Conservation (phyloP, 2,113 vertebrate species). For the Myxocyprinus asiaticus region DNA sequence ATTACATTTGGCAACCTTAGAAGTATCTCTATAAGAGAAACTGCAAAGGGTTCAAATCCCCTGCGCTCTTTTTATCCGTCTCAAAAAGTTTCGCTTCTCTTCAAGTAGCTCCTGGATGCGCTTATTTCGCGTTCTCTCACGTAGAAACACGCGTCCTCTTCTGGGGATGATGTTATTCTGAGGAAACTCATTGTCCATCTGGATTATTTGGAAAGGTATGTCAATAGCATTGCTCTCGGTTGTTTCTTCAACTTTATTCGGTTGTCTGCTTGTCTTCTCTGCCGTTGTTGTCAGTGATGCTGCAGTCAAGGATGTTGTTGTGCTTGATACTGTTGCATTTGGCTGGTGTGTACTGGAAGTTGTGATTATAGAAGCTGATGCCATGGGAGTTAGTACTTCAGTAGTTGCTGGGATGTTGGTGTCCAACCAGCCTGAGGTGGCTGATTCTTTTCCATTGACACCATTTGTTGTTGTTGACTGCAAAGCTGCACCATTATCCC, state of each 20-base stretch:
- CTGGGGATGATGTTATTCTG: constrained; percentile 85
- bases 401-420: constrained; percentile 35
- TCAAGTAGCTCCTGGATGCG: constrained; percentile 93
- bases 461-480: constrained; percentile 42
- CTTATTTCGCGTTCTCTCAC: constrained; percentile 90
- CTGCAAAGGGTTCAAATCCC: constrained; percentile 49
- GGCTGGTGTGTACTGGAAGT: constrained; percentile 29
- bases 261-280: constrained; percentile 57
- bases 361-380: constrained; percentile 55
- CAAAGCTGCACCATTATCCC: neutral
- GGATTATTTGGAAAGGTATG: constrained; percentile 70
- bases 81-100: constrained; percentile 84
- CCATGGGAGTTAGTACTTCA: neutral
- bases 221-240: constrained; percentile 84
- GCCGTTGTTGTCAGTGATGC: constrained; percentile 40
- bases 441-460: constrained; percentile 46
- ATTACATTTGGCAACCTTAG: neutral
- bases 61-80: constrained; percentile 78
- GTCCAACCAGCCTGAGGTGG: constrained; percentile 51
- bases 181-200: constrained; percentile 76
- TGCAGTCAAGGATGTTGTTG: constrained; percentile 43
- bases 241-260: constrained; percentile 22
- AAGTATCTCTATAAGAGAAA: constrained; percentile 84
- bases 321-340: constrained; percentile 66
- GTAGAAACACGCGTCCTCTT: constrained; percentile 74